A percentile compares a stretch with the other conserved stretches of the same genome.
phyloP scores from a whole-genome alignment of 2,888 invertebrate species.

The Gastrophysa polygoni region DNA sequence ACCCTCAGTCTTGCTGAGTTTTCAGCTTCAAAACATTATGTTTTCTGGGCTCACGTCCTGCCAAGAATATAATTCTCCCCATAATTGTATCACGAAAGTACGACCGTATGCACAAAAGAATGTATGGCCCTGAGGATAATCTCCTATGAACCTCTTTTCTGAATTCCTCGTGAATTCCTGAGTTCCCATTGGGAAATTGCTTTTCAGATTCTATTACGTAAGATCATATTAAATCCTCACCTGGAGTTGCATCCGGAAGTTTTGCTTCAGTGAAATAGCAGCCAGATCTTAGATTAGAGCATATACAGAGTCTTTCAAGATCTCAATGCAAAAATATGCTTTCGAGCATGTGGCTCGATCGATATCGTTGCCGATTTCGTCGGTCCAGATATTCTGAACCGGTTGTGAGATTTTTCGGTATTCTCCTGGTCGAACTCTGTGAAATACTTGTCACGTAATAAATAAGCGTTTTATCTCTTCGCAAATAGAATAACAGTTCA shows the following conservation, averaged over 20 bases:
- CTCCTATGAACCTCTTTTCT: neutral
- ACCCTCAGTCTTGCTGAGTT: neutral
- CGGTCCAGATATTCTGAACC: slow-evolving; percentile 7
- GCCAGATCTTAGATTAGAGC: too few species aligned
- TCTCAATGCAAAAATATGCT: too few species aligned
- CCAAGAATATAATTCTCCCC: neutral
- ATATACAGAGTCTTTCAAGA: too few species aligned
- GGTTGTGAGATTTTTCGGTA: slow-evolving; percentile 23
- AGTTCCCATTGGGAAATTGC: slow-evolving; percentile 19
- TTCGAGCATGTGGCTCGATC: too few species aligned
- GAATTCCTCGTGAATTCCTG: neutral
- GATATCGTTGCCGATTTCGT: too few species aligned
- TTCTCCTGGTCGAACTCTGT: slow-evolving; percentile 20
- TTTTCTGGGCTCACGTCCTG: too few species aligned
- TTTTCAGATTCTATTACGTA: slow-evolving; percentile 15
- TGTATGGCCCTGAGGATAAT: neutral
- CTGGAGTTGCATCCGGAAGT: neutral
- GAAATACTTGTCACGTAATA: slow-evolving; percentile 37
- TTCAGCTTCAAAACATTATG: too few species aligned
- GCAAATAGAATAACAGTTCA: slow-evolving; percentile 34
- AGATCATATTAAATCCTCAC: slow-evolving; percentile 4
- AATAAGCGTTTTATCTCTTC: slow-evolving; percentile 37
- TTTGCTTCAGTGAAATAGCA: too few species aligned
- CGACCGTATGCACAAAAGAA: neutral
- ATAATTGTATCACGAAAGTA: neutral